Conservation (phyloP, 2,113 vertebrate genomes). For the Zingel zingel region DNA sequence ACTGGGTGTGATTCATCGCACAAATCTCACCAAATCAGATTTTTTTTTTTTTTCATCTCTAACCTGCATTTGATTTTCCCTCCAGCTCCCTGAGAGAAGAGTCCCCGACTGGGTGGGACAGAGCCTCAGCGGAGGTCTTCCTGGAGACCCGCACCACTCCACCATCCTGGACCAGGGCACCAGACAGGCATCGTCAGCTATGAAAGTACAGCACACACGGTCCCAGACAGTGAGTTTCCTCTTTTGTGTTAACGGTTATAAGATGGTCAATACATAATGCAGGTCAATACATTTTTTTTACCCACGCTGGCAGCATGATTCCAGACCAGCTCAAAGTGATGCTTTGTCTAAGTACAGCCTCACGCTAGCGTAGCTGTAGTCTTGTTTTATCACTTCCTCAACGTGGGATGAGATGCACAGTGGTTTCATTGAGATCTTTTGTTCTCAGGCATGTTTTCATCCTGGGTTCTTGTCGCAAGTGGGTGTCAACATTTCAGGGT, state of each 20-base stretch:
- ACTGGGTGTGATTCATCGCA: background rate
- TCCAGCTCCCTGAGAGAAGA: slow-evolving; percentile 72
- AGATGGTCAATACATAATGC: background rate
- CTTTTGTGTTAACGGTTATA: background rate
- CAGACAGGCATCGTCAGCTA: slow-evolving; percentile 66
- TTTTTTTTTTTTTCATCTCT: background rate
- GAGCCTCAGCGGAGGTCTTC: slow-evolving; percentile 90
- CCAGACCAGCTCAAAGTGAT: background rate
- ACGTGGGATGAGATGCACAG: background rate
- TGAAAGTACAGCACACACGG: slow-evolving; percentile 82
- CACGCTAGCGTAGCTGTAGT: background rate
- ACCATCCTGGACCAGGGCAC: slow-evolving; percentile 83
- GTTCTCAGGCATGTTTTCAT: background rate
- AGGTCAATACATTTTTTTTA: background rate
- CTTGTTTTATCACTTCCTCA: background rate
- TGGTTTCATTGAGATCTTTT: background rate
- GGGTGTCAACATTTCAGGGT: background rate
- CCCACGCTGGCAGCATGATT: too few species aligned
- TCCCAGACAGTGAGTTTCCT: slow-evolving; percentile 86
- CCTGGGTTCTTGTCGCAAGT: background rate
- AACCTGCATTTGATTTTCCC: slow-evolving; percentile 4
- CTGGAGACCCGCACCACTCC: slow-evolving; percentile 93
- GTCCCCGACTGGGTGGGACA: slow-evolving; percentile 84
- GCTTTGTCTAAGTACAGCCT: background rate
- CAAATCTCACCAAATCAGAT: background rate